Base-by-base conservation (phyloP, 2,113 vertebrate genomes). In the Pelecanus crispus region DNA sequence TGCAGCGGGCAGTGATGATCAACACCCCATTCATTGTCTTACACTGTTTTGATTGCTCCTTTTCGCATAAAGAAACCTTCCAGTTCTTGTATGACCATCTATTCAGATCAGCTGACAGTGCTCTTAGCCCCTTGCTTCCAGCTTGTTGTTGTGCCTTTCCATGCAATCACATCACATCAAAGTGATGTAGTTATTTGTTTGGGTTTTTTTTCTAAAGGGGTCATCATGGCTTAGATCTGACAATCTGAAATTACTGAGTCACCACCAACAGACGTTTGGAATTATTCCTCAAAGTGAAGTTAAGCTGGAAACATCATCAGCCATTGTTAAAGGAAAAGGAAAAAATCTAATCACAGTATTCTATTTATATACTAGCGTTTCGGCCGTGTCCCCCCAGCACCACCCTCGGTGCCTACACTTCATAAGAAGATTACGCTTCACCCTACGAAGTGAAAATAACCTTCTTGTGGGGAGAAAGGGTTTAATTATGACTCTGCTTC, bases 401-500 rank as follows among this genome's bases (percentile, higher is more conserved):
- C 80, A 52, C 91, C 92, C 85, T 55, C 93, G 55, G 93, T 61
- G 81, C 91, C 87, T 34, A 44, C 94, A 42, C 96, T 96, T 92
- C 93, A 29, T 53, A 59, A 94, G 68, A 72, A 92, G 96, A 96
- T 90, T 95, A 89, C 65, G 88, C 92, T 96, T 95, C 97, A 87
- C 96, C 71, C 61, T 31, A 2, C 72, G 96, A 96, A 97, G 96
- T 86, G 96, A 97, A 96, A 98, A 98, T 97, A 97, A 92, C 97
- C 97, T 98, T 95, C 96, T 90, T 21, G 94, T 56, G 71, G 90
- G 95, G 96, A 97, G 97, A 95, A 47, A 95, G 97, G 95, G 40
- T 96, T 97, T 97, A 98, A 98, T 98, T 97, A 95, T 72, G 94
- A 92, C 97, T 97, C 97, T 97, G 98, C 98, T 98, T 97, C 94